Conservation (phyloP, 2,113 vertebrate species). For the Hyaena hyaena region DNA sequence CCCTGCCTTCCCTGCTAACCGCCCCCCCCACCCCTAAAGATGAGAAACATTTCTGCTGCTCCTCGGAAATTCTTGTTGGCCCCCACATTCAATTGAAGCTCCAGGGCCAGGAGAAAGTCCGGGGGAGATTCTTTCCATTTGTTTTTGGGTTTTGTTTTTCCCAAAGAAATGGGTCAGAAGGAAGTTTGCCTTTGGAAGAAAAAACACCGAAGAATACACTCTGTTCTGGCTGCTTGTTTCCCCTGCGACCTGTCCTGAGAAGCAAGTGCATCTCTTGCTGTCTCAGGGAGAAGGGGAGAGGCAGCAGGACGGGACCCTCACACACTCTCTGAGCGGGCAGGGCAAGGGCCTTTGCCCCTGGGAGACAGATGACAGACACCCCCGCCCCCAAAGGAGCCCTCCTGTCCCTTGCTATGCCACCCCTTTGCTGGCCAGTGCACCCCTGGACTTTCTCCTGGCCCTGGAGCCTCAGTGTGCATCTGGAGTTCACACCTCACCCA, state of each 20-base stretch:
- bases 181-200: constrained; percentile 56
- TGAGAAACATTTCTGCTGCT: constrained; percentile 26
- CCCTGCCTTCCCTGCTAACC: background rate
- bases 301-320: background rate
- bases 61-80: background rate
- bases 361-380: background rate
- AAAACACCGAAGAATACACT: constrained; percentile 7
- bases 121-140: background rate
- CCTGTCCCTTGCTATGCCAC: background rate
- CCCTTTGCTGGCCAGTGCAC: background rate
- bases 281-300: background rate
- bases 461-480: background rate
- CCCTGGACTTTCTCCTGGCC: too few relatives aligned
- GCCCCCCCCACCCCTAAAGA: background rate
- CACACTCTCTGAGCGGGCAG: background rate
- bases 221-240: background rate
- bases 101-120: constrained; percentile 6
- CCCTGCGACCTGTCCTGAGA: constrained; percentile 17
- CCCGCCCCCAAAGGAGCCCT: background rate
- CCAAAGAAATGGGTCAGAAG: constrained; percentile 53
- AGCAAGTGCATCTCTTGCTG: background rate
- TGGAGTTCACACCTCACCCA: background rate
- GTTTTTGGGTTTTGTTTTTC: constrained; percentile 32
- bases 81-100: background rate
- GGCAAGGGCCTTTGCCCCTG: background rate